Conservation (phyloP, 2,888 invertebrate genomes). For the Hololepta plana region DNA sequence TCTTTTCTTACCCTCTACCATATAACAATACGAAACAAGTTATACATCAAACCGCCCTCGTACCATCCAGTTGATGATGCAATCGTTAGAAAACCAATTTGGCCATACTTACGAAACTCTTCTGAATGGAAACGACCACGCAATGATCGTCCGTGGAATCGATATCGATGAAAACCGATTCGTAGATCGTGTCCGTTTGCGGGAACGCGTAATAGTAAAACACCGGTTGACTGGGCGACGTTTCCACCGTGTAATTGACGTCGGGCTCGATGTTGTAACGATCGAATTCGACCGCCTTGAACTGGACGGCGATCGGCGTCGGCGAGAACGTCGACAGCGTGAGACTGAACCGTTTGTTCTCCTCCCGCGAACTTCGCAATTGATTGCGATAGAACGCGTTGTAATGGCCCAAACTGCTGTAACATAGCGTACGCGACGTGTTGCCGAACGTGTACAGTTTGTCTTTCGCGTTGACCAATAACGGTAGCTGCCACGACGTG, state of each 20-base stretch:
- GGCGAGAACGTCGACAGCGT: slow-evolving; percentile 7
- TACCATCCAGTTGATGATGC: too few relatives aligned
- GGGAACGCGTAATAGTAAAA: slow-evolving; percentile 42
- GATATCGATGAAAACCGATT: slow-evolving; percentile 39
- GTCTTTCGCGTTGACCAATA: slow-evolving; percentile 9
- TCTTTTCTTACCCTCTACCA: too few relatives aligned
- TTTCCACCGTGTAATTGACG: neutral
- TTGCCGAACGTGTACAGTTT: slow-evolving; percentile 28
- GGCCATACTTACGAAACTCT: slow-evolving; percentile 38
- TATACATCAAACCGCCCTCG: too few relatives aligned
- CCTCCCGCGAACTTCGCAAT: too few relatives aligned
- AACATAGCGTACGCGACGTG: slow-evolving; percentile 41
- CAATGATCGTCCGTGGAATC: slow-evolving; percentile 49
- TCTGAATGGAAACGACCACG: slow-evolving; percentile 64
- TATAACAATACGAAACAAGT: too few relatives aligned
- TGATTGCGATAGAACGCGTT: too few relatives aligned
- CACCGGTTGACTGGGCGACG: slow-evolving; percentile 31
- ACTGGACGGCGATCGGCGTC: slow-evolving; percentile 3
- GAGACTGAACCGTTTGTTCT: slow-evolving; percentile 8
- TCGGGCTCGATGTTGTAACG: slow-evolving; percentile 2
- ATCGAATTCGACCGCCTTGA: slow-evolving; percentile 5
- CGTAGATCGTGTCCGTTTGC: slow-evolving; percentile 17
- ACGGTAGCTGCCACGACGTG: slow-evolving; percentile 15
- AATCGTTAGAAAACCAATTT: too few relatives aligned
- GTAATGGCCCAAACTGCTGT: slow-evolving; percentile 36